phyloP scores from a whole-genome alignment of 2,113 vertebrate species.

The Leiothrix lutea region DNA sequence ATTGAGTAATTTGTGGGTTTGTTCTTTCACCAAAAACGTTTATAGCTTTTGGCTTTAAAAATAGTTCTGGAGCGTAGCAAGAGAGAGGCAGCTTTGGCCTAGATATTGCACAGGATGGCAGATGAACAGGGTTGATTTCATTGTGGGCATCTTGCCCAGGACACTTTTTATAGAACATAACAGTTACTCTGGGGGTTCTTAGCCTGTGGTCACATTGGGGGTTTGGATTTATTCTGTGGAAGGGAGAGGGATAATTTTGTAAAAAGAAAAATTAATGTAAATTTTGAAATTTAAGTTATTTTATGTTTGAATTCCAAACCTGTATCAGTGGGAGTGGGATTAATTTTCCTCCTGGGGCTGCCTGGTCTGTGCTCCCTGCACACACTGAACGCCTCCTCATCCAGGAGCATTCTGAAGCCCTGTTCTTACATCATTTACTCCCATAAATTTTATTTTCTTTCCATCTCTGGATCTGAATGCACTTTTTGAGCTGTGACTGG shows the following conservation, averaged over 20 bases:
- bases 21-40: constrained; percentile 83
- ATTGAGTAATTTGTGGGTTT: constrained; percentile 82
- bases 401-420: constrained; percentile 13
- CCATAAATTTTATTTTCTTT: background rate
- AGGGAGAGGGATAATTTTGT: background rate
- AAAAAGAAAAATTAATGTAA: background rate
- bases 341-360: background rate
- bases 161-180: constrained; percentile 82
- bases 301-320: background rate
- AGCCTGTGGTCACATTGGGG: constrained; percentile 55
- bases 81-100: constrained; percentile 72
- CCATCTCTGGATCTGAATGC: background rate
- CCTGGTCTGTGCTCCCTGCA: background rate
- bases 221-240: constrained; percentile 67
- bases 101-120: constrained; percentile 71
- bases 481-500: constrained; percentile 8
- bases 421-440: background rate
- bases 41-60: constrained; percentile 85
- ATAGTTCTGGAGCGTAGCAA: constrained; percentile 74
- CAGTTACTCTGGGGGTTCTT: constrained; percentile 73
- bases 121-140: constrained; percentile 80
- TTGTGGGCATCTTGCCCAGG: constrained; percentile 77
- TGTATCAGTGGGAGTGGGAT: background rate
- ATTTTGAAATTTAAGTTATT: background rate
- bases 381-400: background rate